phyloP scores from a whole-genome alignment of 2,888 invertebrate genomes.

The Congeria kusceri region DNA sequence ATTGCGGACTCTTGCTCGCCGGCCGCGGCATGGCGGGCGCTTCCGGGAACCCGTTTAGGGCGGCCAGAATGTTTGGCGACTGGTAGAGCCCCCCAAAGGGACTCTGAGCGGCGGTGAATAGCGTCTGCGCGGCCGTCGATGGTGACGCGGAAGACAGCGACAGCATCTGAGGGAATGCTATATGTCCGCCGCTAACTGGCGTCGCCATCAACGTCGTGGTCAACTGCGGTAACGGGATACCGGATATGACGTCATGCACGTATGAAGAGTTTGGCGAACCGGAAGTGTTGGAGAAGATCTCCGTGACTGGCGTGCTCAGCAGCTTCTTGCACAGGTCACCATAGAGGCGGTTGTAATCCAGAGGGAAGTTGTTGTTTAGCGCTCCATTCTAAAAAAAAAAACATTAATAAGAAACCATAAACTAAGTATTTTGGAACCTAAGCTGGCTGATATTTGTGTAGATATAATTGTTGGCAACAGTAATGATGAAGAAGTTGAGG shows the following conservation, averaged over 20 bases:
- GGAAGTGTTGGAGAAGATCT: constrained; percentile 37
- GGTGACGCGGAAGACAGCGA: no score
- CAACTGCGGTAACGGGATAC: neutral
- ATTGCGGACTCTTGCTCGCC: no score
- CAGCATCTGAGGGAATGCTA: no score
- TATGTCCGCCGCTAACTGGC: no score
- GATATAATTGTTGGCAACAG: neutral
- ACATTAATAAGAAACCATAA: neutral
- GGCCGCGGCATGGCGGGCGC: no score
- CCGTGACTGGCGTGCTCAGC: constrained; percentile 51
- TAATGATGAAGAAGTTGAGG: neutral
- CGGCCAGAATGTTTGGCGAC: no score
- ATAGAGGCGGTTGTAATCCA: constrained; percentile 47
- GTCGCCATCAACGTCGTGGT: no score
- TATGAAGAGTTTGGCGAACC: neutral
- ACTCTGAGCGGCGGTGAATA: no score
- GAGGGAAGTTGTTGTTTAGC: neutral
- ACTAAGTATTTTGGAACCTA: neutral
- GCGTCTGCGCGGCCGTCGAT: no score
- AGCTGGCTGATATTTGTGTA: neutral
- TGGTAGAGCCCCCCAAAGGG: no score
- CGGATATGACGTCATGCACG: constrained; percentile 19
- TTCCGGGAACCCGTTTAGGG: no score
- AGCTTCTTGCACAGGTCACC: constrained; percentile 55
- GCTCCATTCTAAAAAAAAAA: constrained; percentile 13